Base-by-base conservation (phyloP, 2,113 vertebrate species). In the Pelusios castaneus region DNA sequence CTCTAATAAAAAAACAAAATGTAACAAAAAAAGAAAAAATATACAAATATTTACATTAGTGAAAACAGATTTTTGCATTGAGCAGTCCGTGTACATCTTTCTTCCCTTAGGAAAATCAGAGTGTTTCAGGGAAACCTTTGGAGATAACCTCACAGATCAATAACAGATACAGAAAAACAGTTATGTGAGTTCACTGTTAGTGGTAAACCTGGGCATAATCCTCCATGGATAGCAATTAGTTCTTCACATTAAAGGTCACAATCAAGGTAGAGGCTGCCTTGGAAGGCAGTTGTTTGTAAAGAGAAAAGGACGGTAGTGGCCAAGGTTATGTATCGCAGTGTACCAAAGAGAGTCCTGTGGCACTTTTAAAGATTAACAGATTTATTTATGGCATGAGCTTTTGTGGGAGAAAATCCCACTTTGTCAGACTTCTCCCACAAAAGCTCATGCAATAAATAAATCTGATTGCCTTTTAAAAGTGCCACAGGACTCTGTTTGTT, bases 151-250 rank as follows among this genome's bases (percentile, higher is more conserved):
- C 54, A 29, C 4, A 1, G 5, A 81, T 80, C 63, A 89, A 38
- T 67, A 95, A 91, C 2, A 95, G 83, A 75, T 38, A 84, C 29
- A 93, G 22, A 63, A 87, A n/a, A 91, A 2, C 34, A 89, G 78
- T 94, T 89, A 82, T 25, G 16, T 12, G 56, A 29, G 82, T 14
- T 31, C 45, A 70, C 21, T 24, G 27, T 78, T 78, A 54, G 41
- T 56, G 52, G 34, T 25, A 55, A 91, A 82, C 45, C 34, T 38
- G 56, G 8, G 0, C 88, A 31, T 91, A 92, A 81, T 54, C 77
- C 10, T 80, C 43, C 41, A 34, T 1, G 5, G 80, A 51, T 21
- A 80, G 10, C 76, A 19, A 82, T 85, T 88, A 81, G 8, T 81
- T 84, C 41, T 89, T 89, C 54, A 9, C 49, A 85, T 6, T 22